These are phyloP conservation scores for Sarcoramphus papa DNA, from an alignment of 2,797 vertebrate species.

Conservation along the genomic window DNA sequence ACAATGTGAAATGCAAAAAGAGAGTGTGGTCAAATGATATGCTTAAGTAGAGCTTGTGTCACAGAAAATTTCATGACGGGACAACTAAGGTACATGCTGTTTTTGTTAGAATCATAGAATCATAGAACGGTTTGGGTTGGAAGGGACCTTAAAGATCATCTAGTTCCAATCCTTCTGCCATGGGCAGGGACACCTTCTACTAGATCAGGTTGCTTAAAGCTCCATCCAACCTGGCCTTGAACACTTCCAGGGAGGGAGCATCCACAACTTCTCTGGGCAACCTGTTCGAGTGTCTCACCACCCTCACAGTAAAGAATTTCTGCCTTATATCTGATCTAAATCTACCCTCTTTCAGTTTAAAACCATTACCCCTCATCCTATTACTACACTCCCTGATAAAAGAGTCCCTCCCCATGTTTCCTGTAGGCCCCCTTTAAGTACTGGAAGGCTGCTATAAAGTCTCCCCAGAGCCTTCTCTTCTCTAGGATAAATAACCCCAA, in stretches of 20 bases:
- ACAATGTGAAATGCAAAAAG: neutral
- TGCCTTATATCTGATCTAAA: neutral
- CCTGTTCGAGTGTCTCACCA: neutral
- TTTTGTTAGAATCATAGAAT: neutral
- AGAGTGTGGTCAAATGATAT: neutral
- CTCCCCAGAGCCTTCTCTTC: neutral
- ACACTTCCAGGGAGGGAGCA: fast-evolving
- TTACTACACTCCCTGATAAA: too few relatives aligned
- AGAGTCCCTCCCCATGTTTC: neutral
- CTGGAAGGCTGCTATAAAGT: neutral
- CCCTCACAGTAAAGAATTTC: neutral
- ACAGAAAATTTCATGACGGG: neutral
- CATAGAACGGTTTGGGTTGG: neutral
- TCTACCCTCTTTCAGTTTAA: neutral
- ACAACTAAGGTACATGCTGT: neutral
- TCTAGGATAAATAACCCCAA: neutral
- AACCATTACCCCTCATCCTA: fast-evolving
- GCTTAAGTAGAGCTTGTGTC: neutral
- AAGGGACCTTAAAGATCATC: neutral
- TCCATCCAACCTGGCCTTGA: neutral
- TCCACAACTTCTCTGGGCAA: neutral
- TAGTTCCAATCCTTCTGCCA: neutral
- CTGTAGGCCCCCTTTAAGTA: neutral
- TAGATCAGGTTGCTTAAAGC: neutral
- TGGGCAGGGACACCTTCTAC: neutral